Percentiles rank a stretch among this genome's conserved stretches.
Evolutionary conservation across 2,113 vertebrate species (phyloP).

Genomic region (Petaurus breviceps): DNA sequence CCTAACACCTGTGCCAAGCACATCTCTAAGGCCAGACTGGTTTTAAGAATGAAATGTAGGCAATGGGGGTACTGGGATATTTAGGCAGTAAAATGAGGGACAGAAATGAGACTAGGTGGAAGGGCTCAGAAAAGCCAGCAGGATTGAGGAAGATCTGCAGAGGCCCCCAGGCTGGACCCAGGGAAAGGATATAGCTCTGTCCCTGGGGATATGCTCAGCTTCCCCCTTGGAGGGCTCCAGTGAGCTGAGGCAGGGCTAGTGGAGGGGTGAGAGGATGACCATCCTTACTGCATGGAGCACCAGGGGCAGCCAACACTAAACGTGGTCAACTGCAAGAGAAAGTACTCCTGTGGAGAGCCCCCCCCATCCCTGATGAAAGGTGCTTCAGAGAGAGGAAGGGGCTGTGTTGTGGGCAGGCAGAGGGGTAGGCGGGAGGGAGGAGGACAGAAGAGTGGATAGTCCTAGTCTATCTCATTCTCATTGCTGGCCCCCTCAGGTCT

Average conservation of each 20-base stretch:
- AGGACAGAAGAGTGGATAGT: slow-evolving; percentile 53
- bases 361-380: neutral
- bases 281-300: no score
- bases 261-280: neutral
- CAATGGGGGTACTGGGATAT: no score
- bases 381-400: neutral
- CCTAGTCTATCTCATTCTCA: slow-evolving; percentile 93
- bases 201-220: no score
- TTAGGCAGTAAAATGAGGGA: no score
- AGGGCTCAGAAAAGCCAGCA: no score
- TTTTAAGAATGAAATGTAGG: slow-evolving; percentile 34
- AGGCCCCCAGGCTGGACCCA: no score
- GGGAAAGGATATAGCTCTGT: no score
- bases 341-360: no score
- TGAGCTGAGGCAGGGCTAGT: neutral
- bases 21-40: slow-evolving; percentile 49
- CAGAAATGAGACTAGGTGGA: neutral
- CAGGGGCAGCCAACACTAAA: no score
- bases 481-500: slow-evolving; percentile 96
- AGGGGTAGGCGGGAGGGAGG: slow-evolving; percentile 54
- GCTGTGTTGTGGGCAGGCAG: slow-evolving; percentile 28
- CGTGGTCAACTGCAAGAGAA: no score
- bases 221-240: neutral
- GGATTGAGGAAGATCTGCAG: no score
- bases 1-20: no score